Evolutionary conservation across 1,140 invertebrate genomes (phyloP).

Genomic region (Drosophila fuyamai): DNA sequence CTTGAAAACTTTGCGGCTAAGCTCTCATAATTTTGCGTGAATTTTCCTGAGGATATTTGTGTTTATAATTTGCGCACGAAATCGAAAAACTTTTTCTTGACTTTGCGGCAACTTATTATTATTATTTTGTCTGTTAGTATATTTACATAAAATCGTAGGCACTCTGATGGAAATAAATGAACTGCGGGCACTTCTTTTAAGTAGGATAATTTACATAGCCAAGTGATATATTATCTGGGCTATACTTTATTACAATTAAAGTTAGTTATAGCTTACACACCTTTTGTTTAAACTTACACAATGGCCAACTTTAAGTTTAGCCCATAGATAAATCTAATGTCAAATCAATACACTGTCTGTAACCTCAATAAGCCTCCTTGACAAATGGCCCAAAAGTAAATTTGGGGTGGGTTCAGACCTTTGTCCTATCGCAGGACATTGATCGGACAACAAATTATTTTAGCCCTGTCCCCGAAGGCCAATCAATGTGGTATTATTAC

Average conservation of each 20-base stretch:
- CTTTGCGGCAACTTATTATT: constrained; percentile 23
- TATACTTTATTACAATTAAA: constrained; percentile 3
- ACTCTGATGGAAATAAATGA: constrained; percentile 63
- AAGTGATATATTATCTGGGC: not conserved
- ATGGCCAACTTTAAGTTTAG: not conserved
- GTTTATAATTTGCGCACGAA: constrained; percentile 65
- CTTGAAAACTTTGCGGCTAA: constrained; percentile 45
- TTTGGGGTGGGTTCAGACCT: constrained; percentile 43
- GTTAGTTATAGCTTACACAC: not conserved
- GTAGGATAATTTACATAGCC: constrained; percentile 12
- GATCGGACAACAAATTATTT: constrained; percentile 48
- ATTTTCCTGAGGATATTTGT: constrained; percentile 33
- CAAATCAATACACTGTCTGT: constrained; percentile 60
- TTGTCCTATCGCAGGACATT: constrained; percentile 47
- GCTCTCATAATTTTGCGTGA: constrained; percentile 60
- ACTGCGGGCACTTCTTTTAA: constrained; percentile 21
- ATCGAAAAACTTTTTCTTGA: constrained; percentile 68
- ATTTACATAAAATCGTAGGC: constrained; percentile 45
- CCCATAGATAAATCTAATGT: constrained; percentile 31
- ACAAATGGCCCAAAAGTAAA: constrained; percentile 62
- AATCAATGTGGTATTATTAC: constrained; percentile 68
- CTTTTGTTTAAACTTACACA: not conserved
- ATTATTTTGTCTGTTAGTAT: constrained; percentile 33
- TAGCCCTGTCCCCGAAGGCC: constrained; percentile 33
- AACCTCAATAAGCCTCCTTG: constrained; percentile 65